Evolutionary conservation across 1,140 invertebrate species (phyloP).

Genomic region (Wiebesia pumilae): DNA sequence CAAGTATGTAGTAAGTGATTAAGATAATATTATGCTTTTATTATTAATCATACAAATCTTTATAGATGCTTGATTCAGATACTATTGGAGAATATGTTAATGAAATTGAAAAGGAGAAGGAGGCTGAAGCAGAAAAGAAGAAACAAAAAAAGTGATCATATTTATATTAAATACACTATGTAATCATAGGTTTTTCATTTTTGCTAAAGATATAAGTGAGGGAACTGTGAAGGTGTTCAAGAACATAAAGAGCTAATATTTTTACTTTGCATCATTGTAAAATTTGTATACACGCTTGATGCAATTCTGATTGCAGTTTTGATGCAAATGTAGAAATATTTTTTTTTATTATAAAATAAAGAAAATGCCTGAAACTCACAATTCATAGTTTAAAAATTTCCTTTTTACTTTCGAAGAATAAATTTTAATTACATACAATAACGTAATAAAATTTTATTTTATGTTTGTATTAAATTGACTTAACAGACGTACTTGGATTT

Average conservation of each 20-base stretch:
- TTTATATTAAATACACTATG: constrained; percentile 52
- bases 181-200: constrained; percentile 68
- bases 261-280: constrained; percentile 39
- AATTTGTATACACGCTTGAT: constrained; percentile 22
- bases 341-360: constrained; percentile 51
- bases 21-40: neutral
- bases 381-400: constrained; percentile 31
- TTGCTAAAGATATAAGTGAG: constrained; percentile 64
- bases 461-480: constrained; percentile 27
- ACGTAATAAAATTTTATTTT: constrained; percentile 45
- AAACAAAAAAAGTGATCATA: constrained; percentile 91
- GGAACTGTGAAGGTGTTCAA: constrained; percentile 38
- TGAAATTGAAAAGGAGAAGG: constrained; percentile 97
- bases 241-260: constrained; percentile 37
- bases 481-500: constrained; percentile 29
- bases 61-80: constrained; percentile 90
- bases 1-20: constrained; percentile 75
- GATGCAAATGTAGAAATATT: constrained; percentile 40
- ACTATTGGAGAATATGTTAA: constrained; percentile 94
- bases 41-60: constrained; percentile 35
- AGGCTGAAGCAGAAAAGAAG: constrained; percentile 98
- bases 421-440: constrained; percentile 28
- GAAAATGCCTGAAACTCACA: constrained; percentile 41
- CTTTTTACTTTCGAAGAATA: constrained; percentile 24
- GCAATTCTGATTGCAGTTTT: too few relatives aligned